Base-by-base conservation (phyloP, 2,113 vertebrate genomes). In the Larimichthys polyactis region DNA sequence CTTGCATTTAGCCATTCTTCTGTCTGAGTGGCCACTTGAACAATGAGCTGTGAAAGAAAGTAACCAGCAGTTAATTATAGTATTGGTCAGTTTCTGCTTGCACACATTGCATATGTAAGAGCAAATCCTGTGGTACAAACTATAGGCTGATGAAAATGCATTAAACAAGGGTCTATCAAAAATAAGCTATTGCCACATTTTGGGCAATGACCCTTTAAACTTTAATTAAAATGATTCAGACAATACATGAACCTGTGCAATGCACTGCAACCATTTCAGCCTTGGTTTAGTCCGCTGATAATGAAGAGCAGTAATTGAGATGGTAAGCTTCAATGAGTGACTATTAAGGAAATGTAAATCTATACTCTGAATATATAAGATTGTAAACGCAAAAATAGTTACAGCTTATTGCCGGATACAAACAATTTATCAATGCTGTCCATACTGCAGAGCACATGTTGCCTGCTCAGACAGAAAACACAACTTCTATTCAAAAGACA, bases 181-280 rank as follows among this genome's bases (percentile, higher is more conserved):
- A 46, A 67, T 44, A 67, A 60, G 49, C 54, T 43, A 69, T 22
- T 5, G 11, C 29, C 51, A 43, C 27, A 75, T 19, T 68, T 67
- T 63, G 71, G 20, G 32, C 24, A 64, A 43, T 24, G 54, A 54
- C 29, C 54, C 49, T 66, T 66, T 44, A 55, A 9, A 57, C 55
- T 75, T 85, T 62, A 57, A 77, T 79, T 79, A 76, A 63, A 67
- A 58, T n/a, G 4, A 54, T 44, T 68, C 20, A 75, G 54, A 66
- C 17, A 51, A 52, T 22, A 55, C 51, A 77, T 16, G 57, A 73
- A 55, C 40, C 29, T 12, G 4, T 72, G 48, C 7, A 49, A 12
- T 69, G 63, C 55, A 75, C 55, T 40, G 75, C 51, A 44, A n/a
- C 49, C 0, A 8, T 54, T 69, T 32, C n/a, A 62, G 22, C 60